These are phyloP conservation scores for Eulithis prunata DNA, from an alignment of 2,888 invertebrate genomes.

Conservation along the genomic window DNA sequence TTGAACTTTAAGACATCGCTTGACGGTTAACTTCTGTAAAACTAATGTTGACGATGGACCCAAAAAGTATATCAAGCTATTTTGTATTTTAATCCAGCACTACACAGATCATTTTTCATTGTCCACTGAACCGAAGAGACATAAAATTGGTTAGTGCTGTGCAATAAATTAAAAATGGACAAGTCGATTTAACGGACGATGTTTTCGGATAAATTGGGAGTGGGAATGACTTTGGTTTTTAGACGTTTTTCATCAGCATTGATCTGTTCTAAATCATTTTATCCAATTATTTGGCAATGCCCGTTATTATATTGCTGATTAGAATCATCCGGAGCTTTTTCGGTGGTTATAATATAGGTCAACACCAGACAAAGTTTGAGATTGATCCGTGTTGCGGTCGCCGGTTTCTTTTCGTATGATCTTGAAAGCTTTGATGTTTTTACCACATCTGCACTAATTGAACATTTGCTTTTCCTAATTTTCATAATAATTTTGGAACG, in stretches of 20 bases:
- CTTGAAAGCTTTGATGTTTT: too few relatives aligned
- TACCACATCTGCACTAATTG: too few relatives aligned
- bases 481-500: too few relatives aligned
- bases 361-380: too few relatives aligned
- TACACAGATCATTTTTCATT: slow-evolving; percentile 10
- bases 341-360: too few relatives aligned
- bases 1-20: neutral
- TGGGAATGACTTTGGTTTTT: slow-evolving; percentile 43
- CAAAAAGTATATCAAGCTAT: neutral
- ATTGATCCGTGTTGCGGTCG: too few relatives aligned
- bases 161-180: slow-evolving; percentile 58
- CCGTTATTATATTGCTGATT: too few relatives aligned
- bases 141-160: slow-evolving; percentile 20
- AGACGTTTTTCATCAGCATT: slow-evolving; percentile 42
- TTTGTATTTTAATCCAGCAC: slow-evolving; percentile 6
- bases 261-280: slow-evolving; percentile 7
- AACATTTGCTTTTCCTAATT: too few relatives aligned
- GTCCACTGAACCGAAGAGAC: neutral
- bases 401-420: too few relatives aligned
- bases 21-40: neutral
- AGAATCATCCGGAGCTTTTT: too few relatives aligned
- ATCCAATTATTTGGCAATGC: neutral
- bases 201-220: slow-evolving; percentile 43
- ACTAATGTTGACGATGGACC: neutral
- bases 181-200: slow-evolving; percentile 55